Evolutionary conservation across 2,888 invertebrate genomes (phyloP), one percentile per base, ranked within the genome.

Genomic region (Phorcus lineatus): DNA sequence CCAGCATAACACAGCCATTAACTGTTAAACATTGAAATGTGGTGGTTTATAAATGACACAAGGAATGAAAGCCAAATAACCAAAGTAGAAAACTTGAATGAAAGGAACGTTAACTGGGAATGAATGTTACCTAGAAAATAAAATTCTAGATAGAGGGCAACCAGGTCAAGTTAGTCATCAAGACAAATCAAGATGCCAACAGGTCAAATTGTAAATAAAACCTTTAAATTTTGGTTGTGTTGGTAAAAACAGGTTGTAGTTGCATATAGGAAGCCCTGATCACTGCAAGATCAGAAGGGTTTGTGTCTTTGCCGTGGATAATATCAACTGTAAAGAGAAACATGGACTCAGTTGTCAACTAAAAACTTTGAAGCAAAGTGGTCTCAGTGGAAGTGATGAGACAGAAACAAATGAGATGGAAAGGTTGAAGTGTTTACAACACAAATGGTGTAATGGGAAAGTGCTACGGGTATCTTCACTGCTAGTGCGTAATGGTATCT

Each of bases 221-320:
- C 74, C 74, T 74, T 74, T 74, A 74, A 52, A 74, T 52, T 74
- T 74, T 74, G 52, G 74, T 52, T 52, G 74, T 17, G 24, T 74
- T 53, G n/a, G 74, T 74, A 54, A 52, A 74, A 40, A 78, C 36
- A 28, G 78, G 74, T n/a, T 81, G 36, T 16, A 81, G 78, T 36
- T 78, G 81, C 78, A 81, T 54, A 74, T 81, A 81, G 16, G 81
- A 62, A 0, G 70, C 40, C 19, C 66, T 77, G 74, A 81, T 55
- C 24, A 17, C 78, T 6, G 74, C 81, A 31, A 77, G 57, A 62
- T 81, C 81, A 9, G 62, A 54, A 3, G 81, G 78, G 53, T 81
- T 81, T 52, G 66, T 36, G n/a, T 78, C 78, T 67, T 28, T 36
- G 16, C 53, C 78, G 28, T 47, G 66, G 67, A 78, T 78, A 66